These are phyloP conservation scores for Megamerina dolium DNA, from an alignment of 2,888 invertebrate species.

Conservation along the genomic window DNA sequence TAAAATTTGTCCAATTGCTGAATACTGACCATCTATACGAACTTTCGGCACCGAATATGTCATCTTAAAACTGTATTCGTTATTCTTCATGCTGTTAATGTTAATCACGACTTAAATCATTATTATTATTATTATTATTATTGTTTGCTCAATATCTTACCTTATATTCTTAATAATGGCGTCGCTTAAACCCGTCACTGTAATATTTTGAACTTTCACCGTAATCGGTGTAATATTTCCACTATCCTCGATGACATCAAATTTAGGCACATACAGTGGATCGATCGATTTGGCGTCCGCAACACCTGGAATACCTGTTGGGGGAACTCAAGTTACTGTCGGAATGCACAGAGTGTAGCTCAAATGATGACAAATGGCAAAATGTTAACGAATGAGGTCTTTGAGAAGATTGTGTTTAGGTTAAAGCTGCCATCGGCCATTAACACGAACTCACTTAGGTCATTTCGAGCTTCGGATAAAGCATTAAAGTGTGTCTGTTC, in stretches of 20 bases:
- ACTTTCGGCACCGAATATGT: conserved; percentile 10
- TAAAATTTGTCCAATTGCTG: conserved; percentile 9
- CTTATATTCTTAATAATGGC: conserved; percentile 11
- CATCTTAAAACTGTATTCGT: conserved; percentile 15
- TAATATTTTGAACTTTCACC: conserved; percentile 13
- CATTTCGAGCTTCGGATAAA: too few species aligned
- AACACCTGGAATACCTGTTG: conserved; percentile 8
- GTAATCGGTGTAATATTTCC: conserved; percentile 7
- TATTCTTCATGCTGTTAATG: conserved; percentile 13
- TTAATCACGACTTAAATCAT: too few species aligned
- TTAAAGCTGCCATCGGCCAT: too few species aligned
- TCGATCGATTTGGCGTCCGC: conserved; percentile 4
- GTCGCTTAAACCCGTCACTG: conserved; percentile 13
- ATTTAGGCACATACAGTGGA: conserved; percentile 12
- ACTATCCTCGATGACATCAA: conserved; percentile 12
- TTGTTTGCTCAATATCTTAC: too few species aligned
- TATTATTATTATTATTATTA: neutral
- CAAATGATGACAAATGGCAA: too few species aligned
- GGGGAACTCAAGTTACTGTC: too few species aligned
- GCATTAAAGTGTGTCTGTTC: too few species aligned
- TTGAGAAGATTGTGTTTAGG: too few species aligned
- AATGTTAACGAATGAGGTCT: too few species aligned
- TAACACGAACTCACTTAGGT: too few species aligned
- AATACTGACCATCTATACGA: conserved; percentile 12
- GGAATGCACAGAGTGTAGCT: neutral